These are phyloP conservation scores for Meriones psammophilus DNA, from an alignment of 2,797 vertebrate species.

Conservation along the genomic window DNA sequence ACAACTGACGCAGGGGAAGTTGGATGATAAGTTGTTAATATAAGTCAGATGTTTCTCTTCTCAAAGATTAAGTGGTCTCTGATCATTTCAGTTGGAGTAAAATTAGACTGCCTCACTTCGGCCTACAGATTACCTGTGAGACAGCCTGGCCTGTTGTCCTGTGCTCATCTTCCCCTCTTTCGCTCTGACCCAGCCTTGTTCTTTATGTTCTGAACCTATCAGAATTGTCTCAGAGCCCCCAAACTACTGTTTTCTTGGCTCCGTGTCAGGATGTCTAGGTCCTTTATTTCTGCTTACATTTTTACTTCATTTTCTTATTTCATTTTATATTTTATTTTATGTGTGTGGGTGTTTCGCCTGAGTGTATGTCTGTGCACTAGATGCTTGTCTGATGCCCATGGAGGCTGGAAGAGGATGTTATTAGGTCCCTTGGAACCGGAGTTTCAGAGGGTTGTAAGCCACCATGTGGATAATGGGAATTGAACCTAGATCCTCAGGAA, in stretches of 20 bases:
- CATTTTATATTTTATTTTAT: not conserved
- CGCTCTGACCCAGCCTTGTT: not conserved
- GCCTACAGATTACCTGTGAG: not conserved
- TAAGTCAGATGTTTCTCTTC: slow-evolving; percentile 2
- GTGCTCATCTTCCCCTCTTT: not conserved
- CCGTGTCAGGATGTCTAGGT: not conserved
- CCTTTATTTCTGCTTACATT: not conserved
- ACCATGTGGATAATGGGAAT: not conserved
- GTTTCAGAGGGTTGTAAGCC: not conserved
- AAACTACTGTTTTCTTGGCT: not conserved
- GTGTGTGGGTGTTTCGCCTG: not conserved
- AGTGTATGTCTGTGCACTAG: not conserved
- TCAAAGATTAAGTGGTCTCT: slow-evolving; percentile 30
- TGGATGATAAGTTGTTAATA: not conserved
- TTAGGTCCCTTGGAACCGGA: not conserved
- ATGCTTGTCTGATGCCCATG: not conserved
- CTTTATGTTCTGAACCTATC: not conserved
- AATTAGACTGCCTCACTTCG: not conserved
- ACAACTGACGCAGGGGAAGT: not conserved
- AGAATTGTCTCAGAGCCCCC: not conserved
- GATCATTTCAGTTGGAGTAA: not conserved
- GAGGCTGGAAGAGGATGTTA: not conserved
- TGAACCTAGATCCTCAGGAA: not conserved
- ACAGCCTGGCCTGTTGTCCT: not conserved
- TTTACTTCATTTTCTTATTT: not conserved